Evolutionary conservation across 2,888 invertebrate genomes (phyloP), one percentile per base, ranked within the genome.

Genomic region (Odiellus spinosus): DNA sequence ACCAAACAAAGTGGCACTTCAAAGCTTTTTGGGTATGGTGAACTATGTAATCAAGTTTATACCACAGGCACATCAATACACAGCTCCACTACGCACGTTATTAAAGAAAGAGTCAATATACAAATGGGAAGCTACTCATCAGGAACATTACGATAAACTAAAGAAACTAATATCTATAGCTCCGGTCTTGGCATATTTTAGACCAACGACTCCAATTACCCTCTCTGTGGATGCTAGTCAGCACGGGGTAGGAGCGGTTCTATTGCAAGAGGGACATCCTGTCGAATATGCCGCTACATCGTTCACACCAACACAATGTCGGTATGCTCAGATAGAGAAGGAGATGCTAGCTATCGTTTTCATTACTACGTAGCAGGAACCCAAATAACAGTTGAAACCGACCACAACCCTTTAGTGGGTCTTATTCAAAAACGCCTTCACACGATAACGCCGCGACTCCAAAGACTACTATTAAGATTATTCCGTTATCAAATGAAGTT

Each of bases 381-480:
- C 32, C 36, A 54, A 21, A 55, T 66, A 34, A 44, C 40, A 15
- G 44, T 65, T 2, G 55, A 59, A 51, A 67, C 64, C 0, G 64
- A 67, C 49, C 64, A 65, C 53, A 63, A 62, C 49, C 64, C 64
- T 1, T 49, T 64, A 4, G 44, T 63, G 1, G 50, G 61, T 15
- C 47, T 67, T 3, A 41, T 66, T 10, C 55, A 59, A 1, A 65
- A 64, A 50, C 50, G 58, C 3, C 45, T 65, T 5, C 58, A 57
- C 26, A 60, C 62, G 8, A 49, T 66, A 5, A 59, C 63, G 2
- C 59, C 64, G 3, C 48, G 64, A 41, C 45, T 66, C 12, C 63
- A 66, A 48, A 41, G 63, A 34, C 58, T 67, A 18, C 50, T 61
- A 40, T 54, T 64, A 48, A 12, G 44, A 6, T 33, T 47, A 2